Evolutionary conservation across 2,113 vertebrate species (phyloP).

Genomic region (Hypomesus transpacificus): DNA sequence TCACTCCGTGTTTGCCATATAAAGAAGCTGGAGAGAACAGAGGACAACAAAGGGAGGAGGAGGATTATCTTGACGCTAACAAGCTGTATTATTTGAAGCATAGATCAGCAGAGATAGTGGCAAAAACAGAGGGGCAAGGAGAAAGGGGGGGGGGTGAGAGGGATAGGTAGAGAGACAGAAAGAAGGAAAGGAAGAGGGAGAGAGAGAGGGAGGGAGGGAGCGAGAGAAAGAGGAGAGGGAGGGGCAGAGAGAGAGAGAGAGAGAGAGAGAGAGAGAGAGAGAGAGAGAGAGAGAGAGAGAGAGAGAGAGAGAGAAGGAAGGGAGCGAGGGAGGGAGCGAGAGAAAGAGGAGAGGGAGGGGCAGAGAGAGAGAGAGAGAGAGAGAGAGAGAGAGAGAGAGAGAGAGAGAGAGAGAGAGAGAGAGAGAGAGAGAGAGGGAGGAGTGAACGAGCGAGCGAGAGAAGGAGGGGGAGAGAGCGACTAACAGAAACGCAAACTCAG

Average conservation of each 20-base stretch:
- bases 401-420: not conserved
- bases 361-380: not conserved
- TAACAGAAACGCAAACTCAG: conserved; percentile 16
- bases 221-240: not conserved
- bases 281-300: not conserved
- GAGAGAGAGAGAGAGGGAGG: no score
- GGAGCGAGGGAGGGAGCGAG: no score
- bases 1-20: conserved; percentile 58
- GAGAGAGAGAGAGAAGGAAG: not conserved
- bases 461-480: not conserved
- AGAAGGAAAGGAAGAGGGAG: not conserved
- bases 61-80: conserved; percentile 13
- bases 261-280: no score
- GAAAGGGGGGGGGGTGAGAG: not conserved
- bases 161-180: not conserved
- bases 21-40: conserved; percentile 58
- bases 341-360: not conserved
- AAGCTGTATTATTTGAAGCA: not conserved
- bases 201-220: not conserved
- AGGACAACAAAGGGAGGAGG: conserved; percentile 4
- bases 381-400: not conserved
- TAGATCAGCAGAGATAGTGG: conserved; percentile 1
- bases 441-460: not conserved
- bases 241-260: not conserved
- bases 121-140: not conserved